phyloP scores from a whole-genome alignment of 2,888 invertebrate species.

The Linyphia triangularis region DNA sequence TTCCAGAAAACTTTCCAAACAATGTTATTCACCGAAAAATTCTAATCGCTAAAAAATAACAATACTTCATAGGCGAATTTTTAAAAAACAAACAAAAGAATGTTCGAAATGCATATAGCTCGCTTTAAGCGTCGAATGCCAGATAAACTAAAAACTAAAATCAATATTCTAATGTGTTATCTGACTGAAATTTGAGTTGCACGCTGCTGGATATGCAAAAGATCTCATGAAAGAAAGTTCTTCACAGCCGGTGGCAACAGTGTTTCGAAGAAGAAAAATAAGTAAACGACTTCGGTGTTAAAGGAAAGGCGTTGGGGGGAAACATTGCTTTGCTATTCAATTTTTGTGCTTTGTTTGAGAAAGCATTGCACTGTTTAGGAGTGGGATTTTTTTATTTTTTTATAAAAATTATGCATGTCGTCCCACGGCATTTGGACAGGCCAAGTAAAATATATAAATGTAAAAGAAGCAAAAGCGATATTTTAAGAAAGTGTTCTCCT shows the following conservation, averaged over 20 bases:
- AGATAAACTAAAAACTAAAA: conserved; percentile 8
- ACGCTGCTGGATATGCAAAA: conserved; percentile 9
- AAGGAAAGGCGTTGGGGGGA: neutral
- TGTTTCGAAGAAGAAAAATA: conserved; percentile 22
- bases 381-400: no score
- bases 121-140: neutral
- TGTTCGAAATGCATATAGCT: neutral
- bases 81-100: neutral
- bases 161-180: conserved; percentile 20
- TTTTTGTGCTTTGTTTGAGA: neutral
- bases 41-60: no score
- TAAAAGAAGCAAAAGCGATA: no score
- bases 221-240: neutral
- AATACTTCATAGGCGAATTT: neutral
- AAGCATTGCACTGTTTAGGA: neutral
- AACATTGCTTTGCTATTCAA: neutral
- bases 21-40: no score
- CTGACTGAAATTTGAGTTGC: neutral
- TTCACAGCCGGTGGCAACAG: conserved; percentile 26
- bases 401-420: no score
- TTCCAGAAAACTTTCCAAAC: no score
- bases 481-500: no score
- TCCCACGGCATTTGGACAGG: no score
- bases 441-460: no score
- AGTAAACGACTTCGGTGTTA: conserved; percentile 9